Percentiles rank a stretch among this genome's conserved stretches.
Conservation (phyloP, 2,888 invertebrate species). For the Drosophila nr. fundita region DNA sequence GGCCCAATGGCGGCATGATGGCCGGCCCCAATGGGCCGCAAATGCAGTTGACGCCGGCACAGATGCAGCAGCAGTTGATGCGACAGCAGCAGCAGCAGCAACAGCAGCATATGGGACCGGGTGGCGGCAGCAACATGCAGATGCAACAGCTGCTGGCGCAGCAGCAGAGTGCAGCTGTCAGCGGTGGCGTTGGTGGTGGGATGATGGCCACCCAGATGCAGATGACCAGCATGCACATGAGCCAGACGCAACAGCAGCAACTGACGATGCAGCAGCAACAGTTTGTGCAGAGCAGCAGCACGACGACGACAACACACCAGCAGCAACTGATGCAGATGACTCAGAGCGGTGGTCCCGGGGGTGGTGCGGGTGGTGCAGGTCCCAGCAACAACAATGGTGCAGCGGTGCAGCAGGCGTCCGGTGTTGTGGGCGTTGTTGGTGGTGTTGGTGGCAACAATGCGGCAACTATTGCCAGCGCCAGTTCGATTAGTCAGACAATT, state of each 20-base stretch:
- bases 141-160: constrained; percentile 84
- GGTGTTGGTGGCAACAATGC: constrained; percentile 41
- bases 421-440: constrained; percentile 35
- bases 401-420: constrained; percentile 16
- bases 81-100: constrained; percentile 84
- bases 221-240: constrained; percentile 90
- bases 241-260: constrained; percentile 86
- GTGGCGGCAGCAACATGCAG: constrained; percentile 76
- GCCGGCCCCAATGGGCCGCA: constrained; percentile 79
- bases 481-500: constrained; percentile 84
- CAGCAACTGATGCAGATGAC: constrained; percentile 84
- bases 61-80: constrained; percentile 86
- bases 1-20: constrained; percentile 72
- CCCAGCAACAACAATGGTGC: constrained; percentile 53
- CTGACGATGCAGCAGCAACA: constrained; percentile 83
- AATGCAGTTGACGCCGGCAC: constrained; percentile 84
- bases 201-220: constrained; percentile 85
- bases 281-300: constrained; percentile 82
- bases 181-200: constrained; percentile 58
- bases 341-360: constrained; percentile 35
- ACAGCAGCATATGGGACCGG: constrained; percentile 82
- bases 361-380: constrained; percentile 30
- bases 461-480: constrained; percentile 72
- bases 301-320: constrained; percentile 81
- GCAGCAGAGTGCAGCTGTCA: constrained; percentile 60